phyloP scores from a whole-genome alignment of 1,140 invertebrate species.

The Dufourea novaeangliae region DNA sequence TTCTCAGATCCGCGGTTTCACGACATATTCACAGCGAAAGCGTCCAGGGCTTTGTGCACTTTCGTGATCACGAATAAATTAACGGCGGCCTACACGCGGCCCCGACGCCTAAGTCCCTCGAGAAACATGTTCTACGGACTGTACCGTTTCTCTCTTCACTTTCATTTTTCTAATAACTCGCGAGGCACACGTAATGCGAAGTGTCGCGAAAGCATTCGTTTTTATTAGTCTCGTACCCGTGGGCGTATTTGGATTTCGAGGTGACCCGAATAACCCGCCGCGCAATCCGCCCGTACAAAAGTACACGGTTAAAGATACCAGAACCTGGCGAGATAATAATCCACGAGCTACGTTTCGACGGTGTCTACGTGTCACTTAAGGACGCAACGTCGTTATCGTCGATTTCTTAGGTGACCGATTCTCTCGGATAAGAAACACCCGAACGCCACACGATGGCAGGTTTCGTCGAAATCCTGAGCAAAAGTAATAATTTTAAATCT shows the following conservation, averaged over 20 bases:
- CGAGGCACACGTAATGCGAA: conserved; percentile 23
- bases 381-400: conserved; percentile 4
- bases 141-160: conserved; percentile 26
- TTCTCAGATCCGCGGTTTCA: conserved; percentile 5
- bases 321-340: conserved; percentile 5
- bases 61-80: conserved; percentile 41
- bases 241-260: conserved; percentile 51
- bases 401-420: conserved; percentile 7
- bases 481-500: no score
- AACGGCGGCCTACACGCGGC: not conserved
- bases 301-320: conserved; percentile 2
- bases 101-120: not conserved
- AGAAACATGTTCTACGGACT: conserved; percentile 9
- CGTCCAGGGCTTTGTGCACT: conserved; percentile 28
- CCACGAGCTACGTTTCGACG: not conserved
- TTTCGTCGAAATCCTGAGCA: no score
- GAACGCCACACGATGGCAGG: no score
- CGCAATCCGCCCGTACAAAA: conserved; percentile 1
- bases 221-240: conserved; percentile 47
- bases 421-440: conserved; percentile 8
- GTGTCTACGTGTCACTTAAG: not conserved
- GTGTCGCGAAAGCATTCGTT: conserved; percentile 40
- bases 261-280: conserved; percentile 48
- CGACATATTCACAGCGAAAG: not conserved
- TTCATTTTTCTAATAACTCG: conserved; percentile 50